These are phyloP conservation scores for Clarias macrocephalus DNA, from an alignment of 2,113 vertebrate species.

Conservation along the genomic window DNA sequence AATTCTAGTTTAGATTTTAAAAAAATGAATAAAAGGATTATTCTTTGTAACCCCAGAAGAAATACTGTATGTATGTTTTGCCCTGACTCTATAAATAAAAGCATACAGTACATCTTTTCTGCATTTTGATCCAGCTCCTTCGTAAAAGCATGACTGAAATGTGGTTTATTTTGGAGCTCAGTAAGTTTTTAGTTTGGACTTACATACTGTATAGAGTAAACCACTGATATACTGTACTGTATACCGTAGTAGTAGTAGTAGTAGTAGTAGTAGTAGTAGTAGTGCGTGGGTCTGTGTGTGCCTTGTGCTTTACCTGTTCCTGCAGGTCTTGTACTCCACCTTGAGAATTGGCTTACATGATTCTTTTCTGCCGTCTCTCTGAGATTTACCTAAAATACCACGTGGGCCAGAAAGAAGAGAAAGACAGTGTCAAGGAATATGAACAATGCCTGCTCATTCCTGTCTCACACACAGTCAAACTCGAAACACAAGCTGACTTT, in stretches of 20 bases:
- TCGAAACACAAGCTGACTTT: background rate
- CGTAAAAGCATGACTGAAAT: background rate
- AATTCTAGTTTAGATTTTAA: background rate
- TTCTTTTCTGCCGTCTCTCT: constrained; percentile 92
- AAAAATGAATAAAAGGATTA: background rate
- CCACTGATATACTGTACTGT: background rate
- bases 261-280: background rate
- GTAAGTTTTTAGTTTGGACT: background rate
- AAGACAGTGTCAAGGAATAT: background rate
- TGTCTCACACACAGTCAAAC: background rate
- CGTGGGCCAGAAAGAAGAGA: background rate
- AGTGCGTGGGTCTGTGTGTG: constrained; percentile 17
- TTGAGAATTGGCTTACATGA: constrained; percentile 98
- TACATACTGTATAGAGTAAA: background rate
- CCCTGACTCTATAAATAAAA: background rate
- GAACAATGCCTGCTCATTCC: background rate
- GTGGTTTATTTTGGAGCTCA: background rate
- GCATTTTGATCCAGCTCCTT: background rate
- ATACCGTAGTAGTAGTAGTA: no score
- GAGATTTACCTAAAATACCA: constrained; percentile 82
- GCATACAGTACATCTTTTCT: no score
- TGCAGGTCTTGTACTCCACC: constrained; percentile 95
- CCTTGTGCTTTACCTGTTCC: constrained; percentile 79
- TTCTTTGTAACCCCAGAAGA: background rate
- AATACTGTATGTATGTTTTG: background rate